Evolutionary conservation across 2,888 invertebrate genomes (phyloP), one percentile per base, ranked within the genome.

Genomic region (Acrocyrtus sp.): DNA sequence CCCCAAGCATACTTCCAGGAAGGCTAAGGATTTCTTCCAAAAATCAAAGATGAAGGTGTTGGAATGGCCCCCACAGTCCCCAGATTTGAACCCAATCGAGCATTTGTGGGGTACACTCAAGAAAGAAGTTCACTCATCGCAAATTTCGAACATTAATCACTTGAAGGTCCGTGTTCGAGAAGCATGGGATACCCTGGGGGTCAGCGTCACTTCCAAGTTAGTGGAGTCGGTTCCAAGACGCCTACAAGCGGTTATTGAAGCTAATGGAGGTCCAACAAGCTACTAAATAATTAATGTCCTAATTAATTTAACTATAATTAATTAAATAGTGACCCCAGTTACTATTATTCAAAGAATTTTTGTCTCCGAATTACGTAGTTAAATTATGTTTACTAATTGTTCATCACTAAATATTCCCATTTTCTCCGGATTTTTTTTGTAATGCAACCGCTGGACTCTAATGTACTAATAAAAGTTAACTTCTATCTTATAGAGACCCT

Each of bases 11-110:
- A 68, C 56, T 17, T 51, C 67, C 3, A 5, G 17, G 12, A 29
- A 19, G 3, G 56, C 50, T 2, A 53, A 19, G 29, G 26, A 51
- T 2, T 67, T 12, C n/a, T 67, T 73, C 41, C 22, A 43, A 26
- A 47, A 73, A 45, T 60, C 67, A 2, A 54, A 34, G n/a, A 54
- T 73, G 2, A 27, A 54, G 15, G 56, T 60, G 10, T 47, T 73
- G 15, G 45, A 51, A 3, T 67, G 67, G 67, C 53, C 67, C 15
- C 41, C 67, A 12, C 67, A 73, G 22, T 53, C 53, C 6, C 69
- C 69, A 1, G 69, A 69, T 29, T 19, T 69, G 3, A 61, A 58
- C 51, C 72, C 72, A 8, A 66, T 65, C 15, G 72, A 72, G n/a
- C 45, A 62, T 41, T 24, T 70, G 41, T 72, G 72, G 66, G 54